These are phyloP conservation scores for Propithecus perrieri DNA, from an alignment of 2,797 vertebrate genomes.

Conservation along the genomic window DNA sequence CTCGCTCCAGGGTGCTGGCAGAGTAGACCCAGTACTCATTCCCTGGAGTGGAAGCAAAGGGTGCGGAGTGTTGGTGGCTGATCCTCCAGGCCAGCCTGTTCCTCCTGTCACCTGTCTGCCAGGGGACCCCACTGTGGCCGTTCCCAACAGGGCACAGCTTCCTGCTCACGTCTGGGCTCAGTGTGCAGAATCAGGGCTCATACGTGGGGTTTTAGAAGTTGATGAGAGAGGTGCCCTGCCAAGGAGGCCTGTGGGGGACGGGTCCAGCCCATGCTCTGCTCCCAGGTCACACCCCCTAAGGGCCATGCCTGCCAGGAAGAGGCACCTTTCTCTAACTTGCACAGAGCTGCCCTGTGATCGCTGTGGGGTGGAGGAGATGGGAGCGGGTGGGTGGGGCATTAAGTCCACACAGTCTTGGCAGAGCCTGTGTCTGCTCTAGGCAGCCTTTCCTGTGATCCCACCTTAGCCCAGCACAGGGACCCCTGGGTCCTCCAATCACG, in stretches of 20 bases:
- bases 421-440: background rate
- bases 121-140: fast-evolving
- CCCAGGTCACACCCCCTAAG: background rate
- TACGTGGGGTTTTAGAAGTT: background rate
- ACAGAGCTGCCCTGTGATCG: background rate
- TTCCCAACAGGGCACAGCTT: background rate
- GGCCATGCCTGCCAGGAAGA: fast-evolving
- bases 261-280: background rate
- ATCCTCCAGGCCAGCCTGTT: background rate
- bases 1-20: slow-evolving; percentile 92
- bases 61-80: fast-evolving
- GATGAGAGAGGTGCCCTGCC: background rate
- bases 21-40: slow-evolving; percentile 96
- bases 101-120: background rate
- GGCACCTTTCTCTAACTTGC: background rate
- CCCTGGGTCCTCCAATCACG: fast-evolving
- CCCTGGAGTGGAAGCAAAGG: slow-evolving; percentile 84
- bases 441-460: background rate
- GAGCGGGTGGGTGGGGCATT: fast-evolving
- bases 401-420: background rate
- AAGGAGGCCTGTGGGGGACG: fast-evolving
- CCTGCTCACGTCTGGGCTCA: background rate
- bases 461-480: background rate
- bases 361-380: background rate
- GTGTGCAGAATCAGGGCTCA: background rate